Evolutionary conservation across 2,113 vertebrate species (phyloP).

Genomic region (Microcebus murinus): DNA sequence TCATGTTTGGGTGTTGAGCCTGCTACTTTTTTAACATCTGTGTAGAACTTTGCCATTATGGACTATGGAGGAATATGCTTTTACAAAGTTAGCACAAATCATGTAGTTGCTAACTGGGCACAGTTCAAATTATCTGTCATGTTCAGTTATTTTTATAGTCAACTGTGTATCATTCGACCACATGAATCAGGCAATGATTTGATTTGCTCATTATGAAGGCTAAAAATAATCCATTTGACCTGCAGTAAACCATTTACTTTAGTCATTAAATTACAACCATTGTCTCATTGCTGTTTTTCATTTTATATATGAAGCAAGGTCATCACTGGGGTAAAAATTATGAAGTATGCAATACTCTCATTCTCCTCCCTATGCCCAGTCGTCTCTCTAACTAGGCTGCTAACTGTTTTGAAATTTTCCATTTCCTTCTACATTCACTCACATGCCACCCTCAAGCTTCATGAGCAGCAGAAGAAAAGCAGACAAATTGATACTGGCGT

Average conservation of each 20-base stretch:
- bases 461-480: neutral
- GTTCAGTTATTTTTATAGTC: constrained; percentile 52
- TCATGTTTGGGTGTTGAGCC: neutral
- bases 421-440: neutral
- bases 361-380: neutral
- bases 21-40: neutral
- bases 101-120: constrained; percentile 20
- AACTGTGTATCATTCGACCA: constrained; percentile 19
- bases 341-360: neutral
- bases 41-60: neutral
- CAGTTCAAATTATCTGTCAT: constrained; percentile 57
- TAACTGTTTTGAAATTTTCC: neutral
- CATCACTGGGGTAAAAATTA: neutral
- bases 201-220: constrained; percentile 43
- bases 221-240: constrained; percentile 60
- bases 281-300: constrained; percentile 44
- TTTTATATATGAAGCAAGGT: constrained; percentile 42
- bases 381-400: neutral
- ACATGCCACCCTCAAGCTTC: neutral
- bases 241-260: constrained; percentile 37
- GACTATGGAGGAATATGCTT: neutral
- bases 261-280: constrained; percentile 40
- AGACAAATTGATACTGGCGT: neutral
- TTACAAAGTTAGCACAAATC: neutral
- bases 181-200: constrained; percentile 30